Evolutionary conservation across 2,113 vertebrate genomes (phyloP).

Genomic region (Planiliza haematocheilus): DNA sequence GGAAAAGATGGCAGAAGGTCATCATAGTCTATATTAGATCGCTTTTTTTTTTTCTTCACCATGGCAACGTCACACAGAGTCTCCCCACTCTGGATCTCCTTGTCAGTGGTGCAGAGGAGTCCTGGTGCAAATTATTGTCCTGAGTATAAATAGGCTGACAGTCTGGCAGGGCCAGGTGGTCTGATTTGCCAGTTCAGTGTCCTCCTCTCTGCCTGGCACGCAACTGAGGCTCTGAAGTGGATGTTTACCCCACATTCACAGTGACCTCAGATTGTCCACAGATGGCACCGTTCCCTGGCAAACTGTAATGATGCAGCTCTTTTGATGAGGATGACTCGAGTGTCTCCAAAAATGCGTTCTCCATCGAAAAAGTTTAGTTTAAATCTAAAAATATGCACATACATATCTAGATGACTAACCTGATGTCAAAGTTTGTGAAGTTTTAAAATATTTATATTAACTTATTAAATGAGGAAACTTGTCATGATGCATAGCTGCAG

Average conservation of each 20-base stretch:
- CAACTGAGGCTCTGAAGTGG: slow-evolving; percentile 49
- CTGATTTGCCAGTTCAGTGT: slow-evolving; percentile 65
- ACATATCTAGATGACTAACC: neutral
- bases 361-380: slow-evolving; percentile 5
- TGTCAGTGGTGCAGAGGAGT: slow-evolving; percentile 48
- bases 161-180: slow-evolving; percentile 69
- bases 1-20: slow-evolving; percentile 55
- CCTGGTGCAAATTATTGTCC: slow-evolving; percentile 66
- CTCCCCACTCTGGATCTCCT: slow-evolving; percentile 36
- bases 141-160: slow-evolving; percentile 75
- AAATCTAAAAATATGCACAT: too few relatives aligned
- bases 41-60: slow-evolving; percentile 26
- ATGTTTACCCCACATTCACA: slow-evolving; percentile 59
- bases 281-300: slow-evolving; percentile 60
- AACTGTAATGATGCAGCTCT: slow-evolving; percentile 33
- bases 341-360: neutral
- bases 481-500: neutral
- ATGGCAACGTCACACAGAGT: slow-evolving; percentile 22
- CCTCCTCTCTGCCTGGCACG: slow-evolving; percentile 52
- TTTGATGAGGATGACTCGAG: slow-evolving; percentile 24
- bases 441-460: neutral
- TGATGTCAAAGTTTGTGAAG: neutral
- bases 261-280: slow-evolving; percentile 63
- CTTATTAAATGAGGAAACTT: too few relatives aligned
- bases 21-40: slow-evolving; percentile 50